These are phyloP conservation scores for Teleogryllus occipitalis DNA, from an alignment of 1,140 invertebrate genomes.

Conservation along the genomic window DNA sequence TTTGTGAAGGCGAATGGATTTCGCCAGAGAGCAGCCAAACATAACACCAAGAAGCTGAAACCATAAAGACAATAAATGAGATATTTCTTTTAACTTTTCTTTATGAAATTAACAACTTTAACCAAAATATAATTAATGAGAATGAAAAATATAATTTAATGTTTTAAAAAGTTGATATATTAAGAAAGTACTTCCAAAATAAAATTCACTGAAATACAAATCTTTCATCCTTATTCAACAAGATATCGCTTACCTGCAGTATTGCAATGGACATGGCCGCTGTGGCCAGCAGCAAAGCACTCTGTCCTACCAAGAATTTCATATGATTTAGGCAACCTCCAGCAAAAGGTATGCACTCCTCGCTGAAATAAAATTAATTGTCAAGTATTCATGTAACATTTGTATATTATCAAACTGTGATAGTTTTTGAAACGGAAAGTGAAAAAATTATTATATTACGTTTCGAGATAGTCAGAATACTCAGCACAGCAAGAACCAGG, in stretches of 20 bases:
- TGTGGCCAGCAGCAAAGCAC: constrained; percentile 65
- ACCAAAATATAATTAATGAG: too few relatives aligned
- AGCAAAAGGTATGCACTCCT: not conserved
- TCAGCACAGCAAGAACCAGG: not conserved
- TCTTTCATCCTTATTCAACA: constrained; percentile 7
- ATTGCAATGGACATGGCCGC: constrained; percentile 72
- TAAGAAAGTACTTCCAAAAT: too few relatives aligned
- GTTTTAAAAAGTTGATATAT: too few relatives aligned
- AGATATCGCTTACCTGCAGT: constrained; percentile 50
- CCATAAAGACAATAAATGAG: not conserved
- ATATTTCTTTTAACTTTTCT: too few relatives aligned
- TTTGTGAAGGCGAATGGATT: constrained; percentile 70
- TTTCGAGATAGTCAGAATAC: not conserved
- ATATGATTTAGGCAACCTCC: constrained; percentile 57
- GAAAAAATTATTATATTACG: constrained; percentile 8
- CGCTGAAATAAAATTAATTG: too few relatives aligned
- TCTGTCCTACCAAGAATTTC: constrained; percentile 56
- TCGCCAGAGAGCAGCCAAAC: constrained; percentile 75
- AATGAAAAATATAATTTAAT: too few relatives aligned
- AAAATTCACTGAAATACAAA: constrained; percentile 19
- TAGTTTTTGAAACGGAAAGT: not conserved
- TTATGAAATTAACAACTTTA: too few relatives aligned
- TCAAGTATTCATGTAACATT: too few relatives aligned
- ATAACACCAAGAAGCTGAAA: constrained; percentile 74
- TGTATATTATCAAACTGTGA: not conserved